Evolutionary conservation across 2,113 vertebrate species (phyloP), one percentile per base, ranked within the genome.

Genomic region (Sapayoa aenigma): DNA sequence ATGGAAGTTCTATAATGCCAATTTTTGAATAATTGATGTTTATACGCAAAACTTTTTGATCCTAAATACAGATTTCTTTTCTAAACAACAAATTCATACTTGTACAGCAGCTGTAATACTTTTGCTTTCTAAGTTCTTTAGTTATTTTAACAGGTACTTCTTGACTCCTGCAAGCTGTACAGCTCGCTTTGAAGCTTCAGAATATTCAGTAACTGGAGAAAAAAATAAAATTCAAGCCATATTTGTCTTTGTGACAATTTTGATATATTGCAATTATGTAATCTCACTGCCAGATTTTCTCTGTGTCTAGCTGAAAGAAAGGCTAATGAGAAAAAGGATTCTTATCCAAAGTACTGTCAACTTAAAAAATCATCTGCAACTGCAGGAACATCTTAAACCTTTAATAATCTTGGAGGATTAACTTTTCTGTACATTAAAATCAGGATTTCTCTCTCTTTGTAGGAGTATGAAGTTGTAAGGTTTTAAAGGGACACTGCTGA

Each of bases 321-420:
- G 53, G 76, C 79, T 93, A 92, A 92, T 84, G 79, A 94, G 84
- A 87, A 86, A 77, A 75, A 89, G 14, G 55, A 74, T 77, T 81
- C 69, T 84, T 69, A 63, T 92, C 80, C 96, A 96, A 96, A 91
- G 56, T 68, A 59, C 73, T 81, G 93, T 94, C 93, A 93, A 92
- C 55, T 89, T 69, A 71, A 92, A 90, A 92, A 92, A 73, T 73
- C 28, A 86, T 77, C 83, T 89, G 68, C 67, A 91, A 91, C 44
- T 72, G 84, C 69, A 89, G 56, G 35, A 94, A 90, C 39, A 81
- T 87, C 93, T 92, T 81, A 90, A 96, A 87, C 39, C 86, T 84
- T 86, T n/a, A 56, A 78, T 78, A 92, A 94, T 78, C 86, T 72
- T 75, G 35, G 42, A 27, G 81, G 73, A 92, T 84, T 67, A 92